phyloP scores from a whole-genome alignment of 35 echinoderm and acorn worm genomes.

The Hemicentrotus pulcherrimus region DNA sequence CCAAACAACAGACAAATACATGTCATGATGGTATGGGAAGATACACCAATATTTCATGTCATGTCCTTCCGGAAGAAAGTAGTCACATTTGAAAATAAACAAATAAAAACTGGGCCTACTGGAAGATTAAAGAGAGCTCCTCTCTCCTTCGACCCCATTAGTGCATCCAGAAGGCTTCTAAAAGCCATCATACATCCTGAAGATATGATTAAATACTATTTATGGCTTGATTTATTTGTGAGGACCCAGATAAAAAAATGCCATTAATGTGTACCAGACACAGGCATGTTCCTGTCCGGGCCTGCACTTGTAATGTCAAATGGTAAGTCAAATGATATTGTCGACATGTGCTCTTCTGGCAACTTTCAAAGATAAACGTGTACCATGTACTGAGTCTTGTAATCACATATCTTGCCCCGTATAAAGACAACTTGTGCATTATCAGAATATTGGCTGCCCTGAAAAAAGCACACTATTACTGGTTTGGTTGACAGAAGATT shows the following conservation, averaged over 20 bases:
- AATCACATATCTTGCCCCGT: too few relatives aligned
- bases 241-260: neutral
- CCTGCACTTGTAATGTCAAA: neutral
- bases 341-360: too few relatives aligned
- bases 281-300: neutral
- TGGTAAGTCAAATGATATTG: too few relatives aligned
- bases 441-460: too few relatives aligned
- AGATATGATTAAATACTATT: neutral
- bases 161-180: neutral
- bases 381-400: too few relatives aligned
- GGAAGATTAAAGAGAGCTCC: neutral
- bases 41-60: neutral
- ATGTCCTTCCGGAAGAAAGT: neutral
- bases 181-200: neutral
- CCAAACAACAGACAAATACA: neutral
- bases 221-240: neutral
- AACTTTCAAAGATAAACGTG: too few relatives aligned
- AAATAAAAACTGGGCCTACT: neutral
- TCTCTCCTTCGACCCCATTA: neutral
- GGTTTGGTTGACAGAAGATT: too few relatives aligned
- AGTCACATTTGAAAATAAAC: slow-evolving; percentile 5
- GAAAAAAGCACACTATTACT: too few relatives aligned
- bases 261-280: neutral
- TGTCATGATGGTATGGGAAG: neutral
- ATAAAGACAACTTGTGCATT: too few relatives aligned